These are phyloP conservation scores for Acromyrmex charruanus DNA, from an alignment of 1,140 invertebrate genomes.

Conservation along the genomic window DNA sequence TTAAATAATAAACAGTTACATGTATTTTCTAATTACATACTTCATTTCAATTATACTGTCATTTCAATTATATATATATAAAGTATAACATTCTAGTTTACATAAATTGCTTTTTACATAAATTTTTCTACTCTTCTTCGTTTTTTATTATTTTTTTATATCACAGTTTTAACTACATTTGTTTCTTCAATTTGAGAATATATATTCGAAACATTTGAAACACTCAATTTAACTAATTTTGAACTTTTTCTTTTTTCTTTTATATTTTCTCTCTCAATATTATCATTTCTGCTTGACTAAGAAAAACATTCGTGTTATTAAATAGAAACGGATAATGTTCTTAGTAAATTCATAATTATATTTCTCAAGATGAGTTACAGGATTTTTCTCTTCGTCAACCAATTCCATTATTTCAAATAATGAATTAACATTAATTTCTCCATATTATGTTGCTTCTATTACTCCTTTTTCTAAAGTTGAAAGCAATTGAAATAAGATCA, in stretches of 20 bases:
- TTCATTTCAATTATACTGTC: too few species aligned
- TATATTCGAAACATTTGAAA: neutral
- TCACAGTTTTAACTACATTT: neutral
- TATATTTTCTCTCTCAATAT: neutral
- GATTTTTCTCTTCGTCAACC: neutral
- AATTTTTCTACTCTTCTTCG: neutral
- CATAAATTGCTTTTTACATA: neutral
- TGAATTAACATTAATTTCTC: neutral
- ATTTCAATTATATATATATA: too few species aligned
- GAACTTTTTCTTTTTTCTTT: constrained; percentile 7
- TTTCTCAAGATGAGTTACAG: neutral
- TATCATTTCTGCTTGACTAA: neutral
- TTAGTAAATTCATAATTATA: constrained; percentile 4
- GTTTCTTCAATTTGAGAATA: neutral
- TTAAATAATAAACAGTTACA: too few species aligned
- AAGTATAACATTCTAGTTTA: too few species aligned
- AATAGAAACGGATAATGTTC: constrained; percentile 6
- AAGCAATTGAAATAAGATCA: neutral
- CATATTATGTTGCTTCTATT: neutral
- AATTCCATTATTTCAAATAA: constrained; percentile 16
- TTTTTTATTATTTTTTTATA: neutral
- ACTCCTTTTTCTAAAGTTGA: neutral
- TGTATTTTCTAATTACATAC: too few species aligned
- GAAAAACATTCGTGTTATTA: constrained; percentile 10
- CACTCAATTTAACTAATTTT: neutral